Percentiles rank a stretch among this genome's conserved stretches.
Evolutionary conservation across 2,797 vertebrate species (phyloP).

Genomic region (Staurois parvus): DNA sequence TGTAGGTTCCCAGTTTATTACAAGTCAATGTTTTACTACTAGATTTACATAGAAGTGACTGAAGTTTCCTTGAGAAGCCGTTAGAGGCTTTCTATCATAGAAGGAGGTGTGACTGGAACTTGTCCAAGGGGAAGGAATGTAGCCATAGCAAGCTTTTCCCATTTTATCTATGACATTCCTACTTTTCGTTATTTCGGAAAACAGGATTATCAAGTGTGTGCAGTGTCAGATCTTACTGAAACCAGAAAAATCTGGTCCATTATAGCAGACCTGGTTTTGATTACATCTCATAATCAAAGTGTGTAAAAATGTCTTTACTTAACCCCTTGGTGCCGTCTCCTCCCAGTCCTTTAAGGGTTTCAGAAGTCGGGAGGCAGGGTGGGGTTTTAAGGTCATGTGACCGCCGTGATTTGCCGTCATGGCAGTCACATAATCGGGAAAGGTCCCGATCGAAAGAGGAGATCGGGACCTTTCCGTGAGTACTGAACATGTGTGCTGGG

Average conservation of each 20-base stretch:
- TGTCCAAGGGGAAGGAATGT: conserved; percentile 66
- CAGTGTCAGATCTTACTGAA: conserved; percentile 65
- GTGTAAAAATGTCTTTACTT: conserved; percentile 70
- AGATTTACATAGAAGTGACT: conserved; percentile 70
- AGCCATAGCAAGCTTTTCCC: conserved; percentile 66
- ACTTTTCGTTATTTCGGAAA: conserved; percentile 68
- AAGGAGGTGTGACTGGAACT: conserved; percentile 69
- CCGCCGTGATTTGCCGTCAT: too few species aligned
- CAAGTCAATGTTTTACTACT: conserved; percentile 66
- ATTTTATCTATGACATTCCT: conserved; percentile 68
- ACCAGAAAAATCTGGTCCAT: conserved; percentile 71
- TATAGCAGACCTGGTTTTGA: conserved; percentile 73
- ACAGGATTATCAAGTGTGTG: conserved; percentile 70
- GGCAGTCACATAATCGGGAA: too few species aligned
- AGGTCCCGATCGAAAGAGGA: too few species aligned
- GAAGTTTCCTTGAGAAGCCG: conserved; percentile 59
- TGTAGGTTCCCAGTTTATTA: conserved; percentile 69
- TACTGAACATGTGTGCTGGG: too few species aligned
- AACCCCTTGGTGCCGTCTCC: too few species aligned
- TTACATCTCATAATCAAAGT: conserved; percentile 74
- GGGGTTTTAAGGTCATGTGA: too few species aligned
- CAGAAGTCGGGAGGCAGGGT: too few species aligned
- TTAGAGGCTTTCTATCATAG: conserved; percentile 64
- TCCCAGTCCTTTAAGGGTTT: too few species aligned
- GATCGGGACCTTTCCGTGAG: too few species aligned